Evolutionary conservation across 2,113 vertebrate species (phyloP).

Genomic region (pig (Sus scrofa)): T2T-Sscrofa CM000814.6:96916501-96917000

Average conservation of each 20-base stretch:
- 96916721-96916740: neutral
- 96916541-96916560: neutral
- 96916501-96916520: neutral
- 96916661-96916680: neutral
- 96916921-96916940: neutral
- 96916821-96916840: neutral
- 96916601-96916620: neutral
- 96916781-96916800: neutral
- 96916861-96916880: neutral
- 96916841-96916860: neutral
- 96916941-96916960: neutral
- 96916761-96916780: neutral
- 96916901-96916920: neutral
- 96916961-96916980: conserved; percentile 20
- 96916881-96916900: neutral
- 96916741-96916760: neutral
- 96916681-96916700: neutral
- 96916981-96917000: neutral
- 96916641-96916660: neutral
- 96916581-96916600: neutral
- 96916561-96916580: neutral
- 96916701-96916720: neutral
- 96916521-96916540: neutral
- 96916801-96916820: neutral
- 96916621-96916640: neutral